These are phyloP conservation scores for Pissodes strobi DNA, from an alignment of 1,140 invertebrate species.

Conservation along the genomic window DNA sequence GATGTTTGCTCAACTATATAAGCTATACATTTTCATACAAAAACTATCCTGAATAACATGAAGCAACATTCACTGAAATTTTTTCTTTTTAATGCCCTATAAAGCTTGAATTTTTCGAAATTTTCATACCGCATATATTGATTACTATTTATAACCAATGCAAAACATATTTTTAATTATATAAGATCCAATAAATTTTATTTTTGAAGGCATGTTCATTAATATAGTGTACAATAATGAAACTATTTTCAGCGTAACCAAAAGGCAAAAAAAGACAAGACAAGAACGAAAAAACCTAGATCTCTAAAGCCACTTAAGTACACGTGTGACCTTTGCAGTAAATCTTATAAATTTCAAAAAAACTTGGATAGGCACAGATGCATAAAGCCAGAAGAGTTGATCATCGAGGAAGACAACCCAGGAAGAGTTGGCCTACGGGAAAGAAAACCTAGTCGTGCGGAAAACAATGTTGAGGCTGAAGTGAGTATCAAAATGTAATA, in stretches of 20 bases:
- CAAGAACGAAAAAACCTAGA: conserved; percentile 3
- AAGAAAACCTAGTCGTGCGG: background rate
- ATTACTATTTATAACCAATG: no score
- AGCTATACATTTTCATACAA: no score
- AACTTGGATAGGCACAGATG: conserved; percentile 25
- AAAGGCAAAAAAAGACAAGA: background rate
- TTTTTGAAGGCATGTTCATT: background rate
- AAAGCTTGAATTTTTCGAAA: no score
- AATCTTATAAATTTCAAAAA: conserved; percentile 27
- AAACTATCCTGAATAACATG: no score
- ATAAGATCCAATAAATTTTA: background rate
- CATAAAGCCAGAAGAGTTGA: conserved; percentile 3
- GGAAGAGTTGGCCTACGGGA: background rate
- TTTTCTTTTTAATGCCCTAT: no score
- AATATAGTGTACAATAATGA: background rate
- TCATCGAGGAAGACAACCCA: background rate
- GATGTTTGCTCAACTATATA: no score
- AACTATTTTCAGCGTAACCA: background rate
- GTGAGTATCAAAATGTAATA: background rate
- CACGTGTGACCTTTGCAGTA: conserved; percentile 25
- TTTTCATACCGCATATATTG: no score
- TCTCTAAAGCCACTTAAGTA: conserved; percentile 7
- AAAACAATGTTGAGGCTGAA: background rate
- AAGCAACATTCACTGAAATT: no score
- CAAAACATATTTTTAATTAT: no score